Evolutionary conservation across 2,888 invertebrate genomes (phyloP), one percentile per base, ranked within the genome.

Genomic region (Stenurella melanura): DNA sequence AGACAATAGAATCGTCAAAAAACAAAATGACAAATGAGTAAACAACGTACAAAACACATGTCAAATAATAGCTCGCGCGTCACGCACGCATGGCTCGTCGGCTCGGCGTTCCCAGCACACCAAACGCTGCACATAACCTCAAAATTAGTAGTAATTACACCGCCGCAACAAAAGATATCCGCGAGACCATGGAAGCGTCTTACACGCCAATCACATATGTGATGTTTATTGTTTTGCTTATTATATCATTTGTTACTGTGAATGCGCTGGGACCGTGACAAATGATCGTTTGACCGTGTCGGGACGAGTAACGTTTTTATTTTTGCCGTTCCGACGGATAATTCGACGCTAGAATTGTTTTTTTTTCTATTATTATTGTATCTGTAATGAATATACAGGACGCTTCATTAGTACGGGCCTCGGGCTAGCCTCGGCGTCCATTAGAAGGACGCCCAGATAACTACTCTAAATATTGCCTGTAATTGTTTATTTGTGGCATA

Each of bases 171-270:
- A 79, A 79, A 79, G 78, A 75, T 75, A 78, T 75, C 75, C 79
- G 79, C 76, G 78, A 78, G 78, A 78, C 75, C 77, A 75, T 79
- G 77, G 75, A 75, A 75, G 70, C 76, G 75, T 78, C 79, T 79
- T 78, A 76, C 78, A 79, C 81, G 79, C 78, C 81, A 79, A 78
- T 81, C 81, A 78, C 78, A 79, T 77, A 75, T 77, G 79, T 74
- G 74, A 74, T 73, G 63, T 64, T 76, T 75, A 58, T 76, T 73
- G 81, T 81, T 78, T 71, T 68, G 76, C 72, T 78, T 75, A 79
- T 79, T 79, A 78, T 81, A 73, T 81, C 78, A 79, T 79, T 79
- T 78, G 73, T 74, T 73, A 50, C 57, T 76, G 74, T 74, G 63
- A 11, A 11, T 38, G 11, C 12, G 6, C 26, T 11, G 63, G 11